Evolutionary conservation across 2,797 vertebrate species (phyloP).

Genomic region (Syndactyla subalaris): DNA sequence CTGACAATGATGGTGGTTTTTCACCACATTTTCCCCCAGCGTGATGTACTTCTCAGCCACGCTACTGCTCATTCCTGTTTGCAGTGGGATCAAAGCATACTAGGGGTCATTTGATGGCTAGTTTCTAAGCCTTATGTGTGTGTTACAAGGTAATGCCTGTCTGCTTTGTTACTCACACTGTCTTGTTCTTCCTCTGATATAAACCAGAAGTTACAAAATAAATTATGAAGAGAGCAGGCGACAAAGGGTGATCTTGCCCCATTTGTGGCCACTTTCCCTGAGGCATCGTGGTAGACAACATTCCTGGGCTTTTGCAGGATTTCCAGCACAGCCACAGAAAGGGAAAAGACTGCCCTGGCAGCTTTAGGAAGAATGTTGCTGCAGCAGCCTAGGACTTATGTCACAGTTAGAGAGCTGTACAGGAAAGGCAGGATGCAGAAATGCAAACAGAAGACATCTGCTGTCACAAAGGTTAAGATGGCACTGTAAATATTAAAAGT

Average conservation of each 20-base stretch:
- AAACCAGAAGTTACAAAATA: rapidly evolving
- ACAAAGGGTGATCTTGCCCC: background rate
- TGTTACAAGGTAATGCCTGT: background rate
- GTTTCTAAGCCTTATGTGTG: background rate
- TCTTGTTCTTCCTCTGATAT: background rate
- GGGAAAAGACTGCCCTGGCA: background rate
- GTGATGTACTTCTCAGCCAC: background rate
- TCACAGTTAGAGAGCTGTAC: background rate
- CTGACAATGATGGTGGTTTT: rapidly evolving
- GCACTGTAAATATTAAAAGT: background rate
- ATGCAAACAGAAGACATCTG: background rate
- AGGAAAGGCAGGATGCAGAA: background rate
- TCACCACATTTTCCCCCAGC: background rate
- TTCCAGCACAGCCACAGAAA: background rate
- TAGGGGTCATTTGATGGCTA: background rate
- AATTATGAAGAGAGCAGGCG: background rate
- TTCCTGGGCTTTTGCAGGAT: background rate
- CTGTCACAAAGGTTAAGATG: background rate
- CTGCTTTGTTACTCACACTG: background rate
- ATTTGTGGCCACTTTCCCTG: background rate
- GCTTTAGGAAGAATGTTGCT: background rate
- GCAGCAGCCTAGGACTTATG: background rate
- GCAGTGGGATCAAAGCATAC: background rate
- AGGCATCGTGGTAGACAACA: background rate
- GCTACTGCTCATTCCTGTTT: background rate